Evolutionary conservation across 2,797 vertebrate genomes (phyloP), one percentile per base, ranked within the genome.

Genomic region (Silurus aristotelis): DNA sequence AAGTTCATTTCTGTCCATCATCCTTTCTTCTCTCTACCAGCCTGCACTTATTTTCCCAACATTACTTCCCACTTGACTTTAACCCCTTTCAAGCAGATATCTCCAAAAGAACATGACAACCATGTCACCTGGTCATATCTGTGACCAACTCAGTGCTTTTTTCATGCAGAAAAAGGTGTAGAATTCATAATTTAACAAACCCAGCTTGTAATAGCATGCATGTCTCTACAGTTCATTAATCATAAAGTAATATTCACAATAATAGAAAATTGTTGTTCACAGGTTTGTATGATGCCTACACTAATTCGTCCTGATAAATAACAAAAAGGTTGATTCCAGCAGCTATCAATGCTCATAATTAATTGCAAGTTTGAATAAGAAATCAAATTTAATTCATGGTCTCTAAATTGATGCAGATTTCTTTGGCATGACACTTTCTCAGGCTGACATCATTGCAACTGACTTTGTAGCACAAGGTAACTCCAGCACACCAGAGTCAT

Each of bases 1-100:
- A 68, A 84, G 79, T 83, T 60, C 58, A 82, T 86, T 84, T 85
- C 83, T 87, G 82, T 88, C 84, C 82, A 84, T 90, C 86, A 86
- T 61, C 19, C n/a, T 82, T n/a, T 75, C 27, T 73, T 85, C 64
- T 80, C 60, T 76, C 63, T 67, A 43, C 17, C 77, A 55, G 61
- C 79, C 77, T 82, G 80, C 58, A 27, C 76, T 86, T 85, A 38
- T 61, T 81, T 31, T 12, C n/a, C 6, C 43, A 70, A 17, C 82
- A 80, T 71, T 38, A 46, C 66, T 66, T 82, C 27, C 46, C 31
- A 76, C 58, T 48, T 73, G 67, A 64, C 12, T 63, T 55, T n/a
- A 79, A 38, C 27, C 27, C 43, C 22, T 4, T 4, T 64, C 56
- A 55, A 76, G 38, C n/a, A 55, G 63, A 66, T 52, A 52, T 66